Base-by-base conservation (phyloP, 2,113 vertebrate species). In the Miniopterus natalensis region DNA sequence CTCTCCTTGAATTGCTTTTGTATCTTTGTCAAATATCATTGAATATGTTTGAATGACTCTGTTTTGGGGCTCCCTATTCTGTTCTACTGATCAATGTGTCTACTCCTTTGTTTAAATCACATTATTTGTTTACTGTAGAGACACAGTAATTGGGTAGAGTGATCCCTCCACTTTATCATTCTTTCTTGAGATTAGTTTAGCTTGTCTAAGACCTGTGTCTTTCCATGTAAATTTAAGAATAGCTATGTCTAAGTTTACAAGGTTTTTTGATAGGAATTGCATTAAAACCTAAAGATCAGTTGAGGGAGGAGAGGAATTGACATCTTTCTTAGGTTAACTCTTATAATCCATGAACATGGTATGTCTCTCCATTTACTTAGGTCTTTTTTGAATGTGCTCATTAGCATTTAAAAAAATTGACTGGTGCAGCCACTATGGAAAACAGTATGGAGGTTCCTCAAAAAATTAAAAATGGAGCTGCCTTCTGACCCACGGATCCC, bases 111-210 rank as follows among this genome's bases (percentile, higher is more conserved):
- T 8, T 40, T 3, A 36, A 7, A 17, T 15, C 5, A 8, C 14
- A 4, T 17, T 3, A 6, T 25, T 13, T 8, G 20, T 36, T 27
- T 25, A 25, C 63, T 20, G 12, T 8, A 9, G 27, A 10, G 4
- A 1, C 2, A 1, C 2, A 3, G 1, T 6, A 15, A 15, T 11
- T 21, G 27, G 40, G 53, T 1, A 5, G 65, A 9, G 10, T 1
- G 6, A 59, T 18, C 5, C n/a, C 61, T 20, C 5, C 51, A 23
- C 49, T 21, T 3, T 17, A 18, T 12, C 29, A 18, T 20, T 63
- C 36, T 42, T 61, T 55, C 20, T 71, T 14, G 63, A 42, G 31
- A 55, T 27, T 11, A n/a, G 2, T 36, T 80, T n/a, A 65, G 66
- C 6, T 9, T 2, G 36, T 42, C 29, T n/a, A 53, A 63, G 57